Percentiles rank a stretch among this genome's conserved stretches.
phyloP scores from a whole-genome alignment of 1,140 invertebrate species.

The Ridgeia piscesae region DNA sequence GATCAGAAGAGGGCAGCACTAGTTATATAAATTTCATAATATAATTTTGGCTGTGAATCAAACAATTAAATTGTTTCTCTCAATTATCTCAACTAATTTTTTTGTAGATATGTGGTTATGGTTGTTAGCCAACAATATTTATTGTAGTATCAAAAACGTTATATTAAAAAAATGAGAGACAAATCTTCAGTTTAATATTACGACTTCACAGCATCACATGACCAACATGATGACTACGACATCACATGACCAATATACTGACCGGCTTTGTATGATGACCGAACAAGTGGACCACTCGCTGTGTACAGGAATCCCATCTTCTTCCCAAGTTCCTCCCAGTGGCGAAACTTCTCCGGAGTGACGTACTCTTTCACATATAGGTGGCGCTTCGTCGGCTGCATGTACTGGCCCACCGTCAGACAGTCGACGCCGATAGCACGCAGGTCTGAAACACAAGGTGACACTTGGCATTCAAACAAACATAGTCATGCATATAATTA shows the following conservation, averaged over 20 bases:
- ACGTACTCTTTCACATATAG: constrained; percentile 93
- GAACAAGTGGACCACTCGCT: constrained; percentile 93
- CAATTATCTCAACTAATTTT: no score
- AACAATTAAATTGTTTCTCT: no score
- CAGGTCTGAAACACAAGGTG: constrained; percentile 65
- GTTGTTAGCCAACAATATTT: no score
- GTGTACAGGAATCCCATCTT: constrained; percentile 93
- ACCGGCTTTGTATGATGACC: constrained; percentile 97
- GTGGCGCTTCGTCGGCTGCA: constrained; percentile 98
- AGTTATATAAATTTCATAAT: no score
- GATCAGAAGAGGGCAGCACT: no score
- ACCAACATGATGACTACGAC: neutral
- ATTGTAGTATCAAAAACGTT: no score
- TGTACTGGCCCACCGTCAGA: constrained; percentile 96
- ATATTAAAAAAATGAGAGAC: no score
- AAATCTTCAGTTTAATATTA: no score
- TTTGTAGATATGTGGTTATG: no score
- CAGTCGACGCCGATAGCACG: constrained; percentile 83
- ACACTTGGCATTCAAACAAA: neutral
- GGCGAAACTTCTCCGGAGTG: constrained; percentile 89
- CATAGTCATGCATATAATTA: neutral
- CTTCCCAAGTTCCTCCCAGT: constrained; percentile 85
- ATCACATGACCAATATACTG: constrained; percentile 49
- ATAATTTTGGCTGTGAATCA: no score
- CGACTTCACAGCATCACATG: no score